Evolutionary conservation across 1,140 invertebrate genomes (phyloP).

Genomic region (Protaetia brevitarsis): DNA sequence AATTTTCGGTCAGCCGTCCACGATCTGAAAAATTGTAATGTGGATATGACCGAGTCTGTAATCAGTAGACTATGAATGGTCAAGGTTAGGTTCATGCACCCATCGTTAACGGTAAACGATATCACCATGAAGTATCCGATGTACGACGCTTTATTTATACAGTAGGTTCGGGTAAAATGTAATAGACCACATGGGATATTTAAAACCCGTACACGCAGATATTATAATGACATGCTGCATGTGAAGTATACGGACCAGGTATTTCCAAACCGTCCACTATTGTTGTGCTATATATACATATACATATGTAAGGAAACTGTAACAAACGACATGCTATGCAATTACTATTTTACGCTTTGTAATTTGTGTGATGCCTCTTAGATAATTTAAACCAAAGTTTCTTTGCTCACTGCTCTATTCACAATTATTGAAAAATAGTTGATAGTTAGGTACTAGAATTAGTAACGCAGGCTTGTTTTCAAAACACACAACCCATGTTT

Average conservation of each 20-base stretch:
- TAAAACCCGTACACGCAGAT: not conserved
- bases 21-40: conserved; percentile 1
- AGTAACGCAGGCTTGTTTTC: too few species aligned
- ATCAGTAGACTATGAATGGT: conserved; percentile 9
- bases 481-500: too few species aligned
- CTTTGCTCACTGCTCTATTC: too few species aligned
- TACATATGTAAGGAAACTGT: not conserved
- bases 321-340: not conserved
- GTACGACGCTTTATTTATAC: not conserved
- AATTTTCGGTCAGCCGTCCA: not conserved
- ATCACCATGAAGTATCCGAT: not conserved
- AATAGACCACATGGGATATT: not conserved
- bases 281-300: too few species aligned
- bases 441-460: too few species aligned
- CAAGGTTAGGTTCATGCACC: conserved; percentile 12
- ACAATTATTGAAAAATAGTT: too few species aligned
- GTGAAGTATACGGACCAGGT: too few species aligned
- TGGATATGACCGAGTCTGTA: not conserved
- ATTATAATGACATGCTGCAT: not conserved
- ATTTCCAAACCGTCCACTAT: too few species aligned
- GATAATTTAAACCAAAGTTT: too few species aligned
- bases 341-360: not conserved
- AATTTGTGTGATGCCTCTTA: too few species aligned
- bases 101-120: not conserved
- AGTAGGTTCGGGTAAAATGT: conserved; percentile 8